Evolutionary conservation across 2,888 invertebrate genomes (phyloP).

Genomic region (Drosophila flavopinicola): DNA sequence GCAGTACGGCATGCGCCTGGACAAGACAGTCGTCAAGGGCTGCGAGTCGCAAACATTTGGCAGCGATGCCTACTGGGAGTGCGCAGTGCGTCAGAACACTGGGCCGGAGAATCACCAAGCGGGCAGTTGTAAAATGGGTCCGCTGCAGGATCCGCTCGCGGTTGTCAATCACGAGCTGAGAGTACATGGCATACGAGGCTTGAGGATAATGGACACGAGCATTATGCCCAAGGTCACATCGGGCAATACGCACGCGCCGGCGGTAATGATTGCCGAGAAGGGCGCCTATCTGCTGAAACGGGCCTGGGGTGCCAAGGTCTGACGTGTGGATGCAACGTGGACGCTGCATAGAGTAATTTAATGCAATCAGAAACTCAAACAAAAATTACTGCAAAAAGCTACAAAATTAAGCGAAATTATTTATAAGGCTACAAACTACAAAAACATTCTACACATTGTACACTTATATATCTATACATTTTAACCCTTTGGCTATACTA

Average conservation of each 20-base stretch:
- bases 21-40: slow-evolving; percentile 89
- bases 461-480: slow-evolving; percentile 18
- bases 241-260: slow-evolving; percentile 91
- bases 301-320: slow-evolving; percentile 84
- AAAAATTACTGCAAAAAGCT: slow-evolving; percentile 35
- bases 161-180: slow-evolving; percentile 89
- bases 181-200: slow-evolving; percentile 87
- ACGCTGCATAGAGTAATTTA: slow-evolving; percentile 84
- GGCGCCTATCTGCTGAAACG: slow-evolving; percentile 83
- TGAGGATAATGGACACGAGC: slow-evolving; percentile 91
- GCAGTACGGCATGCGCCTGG: slow-evolving; percentile 90
- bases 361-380: slow-evolving; percentile 46
- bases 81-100: slow-evolving; percentile 89
- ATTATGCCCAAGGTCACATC: slow-evolving; percentile 91
- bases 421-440: slow-evolving; percentile 42
- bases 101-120: slow-evolving; percentile 93
- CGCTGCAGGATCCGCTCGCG: slow-evolving; percentile 88
- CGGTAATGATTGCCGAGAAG: slow-evolving; percentile 93
- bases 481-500: slow-evolving; percentile 29
- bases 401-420: slow-evolving; percentile 63
- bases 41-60: slow-evolving; percentile 91
- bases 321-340: slow-evolving; percentile 83
- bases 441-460: slow-evolving; percentile 32
- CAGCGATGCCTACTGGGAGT: slow-evolving; percentile 90
- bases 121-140: slow-evolving; percentile 93